Conservation (phyloP, 2,113 vertebrate species). For the Bettongia penicillata region DNA sequence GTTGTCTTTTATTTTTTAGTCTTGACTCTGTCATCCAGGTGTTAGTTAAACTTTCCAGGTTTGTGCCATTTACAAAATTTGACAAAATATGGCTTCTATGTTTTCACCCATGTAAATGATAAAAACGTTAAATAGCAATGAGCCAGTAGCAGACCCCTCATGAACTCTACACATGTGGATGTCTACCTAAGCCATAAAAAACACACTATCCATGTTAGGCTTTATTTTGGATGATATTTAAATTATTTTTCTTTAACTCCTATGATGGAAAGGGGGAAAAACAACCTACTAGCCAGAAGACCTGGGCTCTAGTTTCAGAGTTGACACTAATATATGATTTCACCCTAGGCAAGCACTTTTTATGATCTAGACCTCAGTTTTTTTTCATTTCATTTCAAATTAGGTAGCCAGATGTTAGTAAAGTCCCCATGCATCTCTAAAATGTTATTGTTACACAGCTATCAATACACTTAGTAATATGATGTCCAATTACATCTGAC, state of each 20-base stretch:
- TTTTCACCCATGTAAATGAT: neutral
- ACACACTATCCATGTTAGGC: neutral
- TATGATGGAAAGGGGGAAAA: neutral
- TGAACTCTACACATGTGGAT: neutral
- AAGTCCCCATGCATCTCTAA: neutral
- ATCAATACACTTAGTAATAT: neutral
- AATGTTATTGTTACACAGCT: neutral
- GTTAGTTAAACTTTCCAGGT: neutral
- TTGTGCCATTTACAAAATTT: neutral
- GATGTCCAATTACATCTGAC: neutral
- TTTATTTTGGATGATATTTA: conserved; percentile 24
- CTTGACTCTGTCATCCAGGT: neutral
- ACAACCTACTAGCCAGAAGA: neutral
- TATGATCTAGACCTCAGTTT: neutral
- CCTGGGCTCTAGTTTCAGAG: neutral
- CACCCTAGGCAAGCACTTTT: neutral
- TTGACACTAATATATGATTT: neutral
- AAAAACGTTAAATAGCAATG: neutral
- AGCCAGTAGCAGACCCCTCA: neutral
- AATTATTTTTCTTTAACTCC: neutral
- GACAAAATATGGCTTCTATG: neutral
- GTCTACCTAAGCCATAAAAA: neutral
- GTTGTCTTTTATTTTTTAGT: neutral
- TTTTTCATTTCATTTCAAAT: neutral
- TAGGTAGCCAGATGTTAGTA: neutral